phyloP scores from a whole-genome alignment of 2,797 vertebrate species.

The Lagodon rhomboides region DNA sequence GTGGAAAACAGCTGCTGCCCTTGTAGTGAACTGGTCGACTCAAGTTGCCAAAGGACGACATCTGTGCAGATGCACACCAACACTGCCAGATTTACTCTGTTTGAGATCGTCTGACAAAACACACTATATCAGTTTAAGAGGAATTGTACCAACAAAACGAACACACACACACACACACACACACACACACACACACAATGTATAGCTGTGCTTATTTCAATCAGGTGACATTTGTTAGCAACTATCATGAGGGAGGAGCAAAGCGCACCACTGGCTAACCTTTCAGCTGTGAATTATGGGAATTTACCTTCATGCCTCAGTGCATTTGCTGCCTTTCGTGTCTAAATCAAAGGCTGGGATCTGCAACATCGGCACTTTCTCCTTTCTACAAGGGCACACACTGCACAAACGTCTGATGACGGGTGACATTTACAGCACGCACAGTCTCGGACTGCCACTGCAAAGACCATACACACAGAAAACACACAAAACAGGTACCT shows the following conservation, averaged over 20 bases:
- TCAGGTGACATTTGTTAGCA: conserved; percentile 91
- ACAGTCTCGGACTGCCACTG: conserved; percentile 60
- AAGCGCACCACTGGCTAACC: conserved; percentile 88
- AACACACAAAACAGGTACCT: conserved; percentile 33
- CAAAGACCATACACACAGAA: conserved; percentile 62
- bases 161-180: conserved; percentile 65
- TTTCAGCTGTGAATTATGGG: conserved; percentile 97
- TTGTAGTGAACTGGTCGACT: conserved; percentile 38
- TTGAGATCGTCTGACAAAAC: conserved; percentile 55
- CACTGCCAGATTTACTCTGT: conserved; percentile 50
- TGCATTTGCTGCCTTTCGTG: conserved; percentile 89
- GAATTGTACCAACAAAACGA: conserved; percentile 72
- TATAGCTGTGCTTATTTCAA: conserved; percentile 87
- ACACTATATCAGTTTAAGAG: conserved; percentile 78
- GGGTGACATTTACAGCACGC: conserved; percentile 85
- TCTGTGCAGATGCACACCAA: conserved; percentile 46
- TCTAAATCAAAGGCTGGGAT: conserved; percentile 95
- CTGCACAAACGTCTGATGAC: conserved; percentile 79
- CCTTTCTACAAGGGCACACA: conserved; percentile 89
- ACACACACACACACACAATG: conserved; percentile 66
- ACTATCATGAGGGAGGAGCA: conserved; percentile 88
- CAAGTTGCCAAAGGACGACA: conserved; percentile 24
- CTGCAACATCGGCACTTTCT: conserved; percentile 93
- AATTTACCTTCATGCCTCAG: conserved; percentile 97
- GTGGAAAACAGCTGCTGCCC: conserved; percentile 14